Evolutionary conservation across 2,797 vertebrate species (phyloP).

Genomic region (Phoxinus dragarum): DNA sequence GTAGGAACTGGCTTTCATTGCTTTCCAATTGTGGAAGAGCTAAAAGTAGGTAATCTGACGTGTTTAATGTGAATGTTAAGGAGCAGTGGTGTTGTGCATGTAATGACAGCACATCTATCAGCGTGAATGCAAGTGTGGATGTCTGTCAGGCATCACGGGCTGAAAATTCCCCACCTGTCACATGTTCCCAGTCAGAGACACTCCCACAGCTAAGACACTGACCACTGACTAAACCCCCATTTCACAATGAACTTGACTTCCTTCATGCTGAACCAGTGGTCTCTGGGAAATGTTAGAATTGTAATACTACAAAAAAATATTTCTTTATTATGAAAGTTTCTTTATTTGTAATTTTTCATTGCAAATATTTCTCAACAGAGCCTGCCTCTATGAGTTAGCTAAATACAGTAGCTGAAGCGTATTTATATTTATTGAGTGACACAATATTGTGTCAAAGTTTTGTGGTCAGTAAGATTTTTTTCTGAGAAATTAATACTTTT

Average conservation of each 20-base stretch:
- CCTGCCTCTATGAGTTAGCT: not conserved
- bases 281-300: conserved; percentile 20
- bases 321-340: not conserved
- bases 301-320: not conserved
- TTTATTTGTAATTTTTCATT: not conserved
- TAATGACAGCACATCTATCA: conserved; percentile 25
- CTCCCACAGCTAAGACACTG: conserved; percentile 47
- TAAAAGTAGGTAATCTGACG: conserved; percentile 21
- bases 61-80: conserved; percentile 25
- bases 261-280: conserved; percentile 55
- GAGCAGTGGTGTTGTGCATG: not conserved
- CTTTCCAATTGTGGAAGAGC: conserved; percentile 6
- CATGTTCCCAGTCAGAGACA: conserved; percentile 9
- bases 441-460: not conserved
- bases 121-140: conserved; percentile 11
- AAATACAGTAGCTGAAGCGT: not conserved
- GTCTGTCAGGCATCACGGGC: conserved; percentile 4
- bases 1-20: not conserved
- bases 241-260: conserved; percentile 24
- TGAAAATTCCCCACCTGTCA: conserved; percentile 18
- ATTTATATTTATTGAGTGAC: not conserved
- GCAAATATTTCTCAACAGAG: not conserved
- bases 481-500: too few species aligned
- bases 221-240: conserved; percentile 31
- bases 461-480: not conserved